phyloP scores from a whole-genome alignment of 2,797 vertebrate genomes.

The Buceros bicornis region DNA sequence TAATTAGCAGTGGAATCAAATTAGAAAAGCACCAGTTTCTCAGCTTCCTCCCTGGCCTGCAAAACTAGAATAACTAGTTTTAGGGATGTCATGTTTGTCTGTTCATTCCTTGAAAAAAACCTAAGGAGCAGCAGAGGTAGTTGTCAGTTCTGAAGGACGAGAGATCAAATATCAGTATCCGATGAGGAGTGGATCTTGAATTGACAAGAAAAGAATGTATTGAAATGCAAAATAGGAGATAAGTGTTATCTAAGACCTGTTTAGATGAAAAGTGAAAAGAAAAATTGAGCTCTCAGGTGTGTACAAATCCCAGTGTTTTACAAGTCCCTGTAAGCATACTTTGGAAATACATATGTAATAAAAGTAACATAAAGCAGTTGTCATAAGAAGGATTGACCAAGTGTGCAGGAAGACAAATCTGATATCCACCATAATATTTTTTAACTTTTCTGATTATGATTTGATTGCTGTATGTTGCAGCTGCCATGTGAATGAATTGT shows the following conservation, averaged over 20 bases:
- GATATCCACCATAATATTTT: neutral
- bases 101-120: neutral
- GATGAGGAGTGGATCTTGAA: neutral
- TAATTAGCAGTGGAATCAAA: neutral
- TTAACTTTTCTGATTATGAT: neutral
- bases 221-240: neutral
- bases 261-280: neutral
- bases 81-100: neutral
- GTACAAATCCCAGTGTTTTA: neutral
- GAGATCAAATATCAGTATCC: neutral
- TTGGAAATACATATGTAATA: neutral
- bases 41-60: neutral
- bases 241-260: neutral
- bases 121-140: neutral
- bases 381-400: neutral
- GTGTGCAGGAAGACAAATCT: neutral
- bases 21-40: neutral
- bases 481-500: neutral
- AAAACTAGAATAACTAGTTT: neutral
- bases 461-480: neutral
- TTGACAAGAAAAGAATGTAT: neutral
- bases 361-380: neutral
- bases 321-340: neutral
- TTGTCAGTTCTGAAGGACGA: neutral
- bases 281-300: neutral